Base-by-base conservation (phyloP, 2,113 vertebrate species). In the Kobus ellipsiprymnus region DNA sequence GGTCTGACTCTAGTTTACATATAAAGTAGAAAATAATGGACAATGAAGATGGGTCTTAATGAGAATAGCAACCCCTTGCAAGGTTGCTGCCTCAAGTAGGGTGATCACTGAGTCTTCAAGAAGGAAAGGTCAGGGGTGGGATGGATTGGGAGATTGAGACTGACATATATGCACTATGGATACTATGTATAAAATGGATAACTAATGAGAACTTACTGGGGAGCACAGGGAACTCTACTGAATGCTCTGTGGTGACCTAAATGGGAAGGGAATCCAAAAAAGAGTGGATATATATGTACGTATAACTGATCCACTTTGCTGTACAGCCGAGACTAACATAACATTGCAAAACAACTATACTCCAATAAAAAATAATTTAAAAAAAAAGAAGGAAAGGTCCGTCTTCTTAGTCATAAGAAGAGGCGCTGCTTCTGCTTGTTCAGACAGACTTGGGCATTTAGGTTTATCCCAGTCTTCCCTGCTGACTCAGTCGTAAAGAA, bases 11-110 rank as follows among this genome's bases (percentile, higher is more conserved):
- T 74, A 92, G 44, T 71, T 87, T 77, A 88, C 29, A 12, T 64
- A 48, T 52, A 86, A 44, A 81, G 50, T 82, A 67, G 64, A 21
- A 91, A 80, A 64, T 86, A 94, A 84, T 85, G 67, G 87, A 50
- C 27, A 91, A 29, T 21, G 14, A 57, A 46, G 15, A 59, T n/a
- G n/a, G 36, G 17, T 80, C 23, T 91, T 81, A 11, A 94, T 59
- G 48, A 95, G 27, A 89, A 50, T 19, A 87, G 60, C 14, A 64
- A 40, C 36, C 8, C 59, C 33, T 82, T 50, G 25, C n/a, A 96
- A 91, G 48, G 33, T 17, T 90, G 85, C 52, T 96, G 54, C 48
- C 57, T 85, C 84, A 57, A 50, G 16, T 14, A 44, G n/a, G 14
- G 13, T 64, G 55, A 52, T 67, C 29, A 87, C 14, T 57, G 84